Evolutionary conservation across 2,113 vertebrate species (phyloP).

Genomic region (Clarias batrachus): DNA sequence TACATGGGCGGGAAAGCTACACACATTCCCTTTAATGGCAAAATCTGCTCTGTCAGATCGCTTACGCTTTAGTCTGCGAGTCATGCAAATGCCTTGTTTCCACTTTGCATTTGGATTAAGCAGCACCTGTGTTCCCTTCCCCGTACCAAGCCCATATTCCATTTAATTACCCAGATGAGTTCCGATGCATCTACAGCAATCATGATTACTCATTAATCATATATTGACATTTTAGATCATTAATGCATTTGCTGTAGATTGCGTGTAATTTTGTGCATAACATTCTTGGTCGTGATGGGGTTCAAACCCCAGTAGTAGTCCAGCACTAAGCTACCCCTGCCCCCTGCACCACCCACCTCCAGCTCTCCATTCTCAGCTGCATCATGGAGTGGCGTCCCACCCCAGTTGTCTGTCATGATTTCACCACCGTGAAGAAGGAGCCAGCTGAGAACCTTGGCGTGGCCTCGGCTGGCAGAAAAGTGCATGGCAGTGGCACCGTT

Average conservation of each 20-base stretch:
- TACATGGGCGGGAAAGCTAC: not conserved
- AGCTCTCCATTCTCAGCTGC: constrained; percentile 94
- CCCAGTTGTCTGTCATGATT: constrained; percentile 86
- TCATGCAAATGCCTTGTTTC: constrained; percentile 39
- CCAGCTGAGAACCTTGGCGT: constrained; percentile 96
- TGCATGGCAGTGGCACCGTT: constrained; percentile 96
- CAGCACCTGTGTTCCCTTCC: not conserved
- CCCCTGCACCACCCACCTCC: constrained; percentile 74
- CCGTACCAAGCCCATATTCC: not conserved
- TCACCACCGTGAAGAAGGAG: constrained; percentile 92
- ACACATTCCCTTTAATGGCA: constrained; percentile 29
- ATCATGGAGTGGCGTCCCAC: constrained; percentile 89
- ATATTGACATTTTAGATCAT: not conserved
- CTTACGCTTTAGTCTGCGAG: constrained; percentile 9
- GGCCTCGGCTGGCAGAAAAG: constrained; percentile 91
- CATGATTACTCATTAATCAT: not conserved
- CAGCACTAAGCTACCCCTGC: too few relatives aligned
- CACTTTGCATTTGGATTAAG: constrained; percentile 35
- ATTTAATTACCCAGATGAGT: not conserved
- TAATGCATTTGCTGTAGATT: not conserved
- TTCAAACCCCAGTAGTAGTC: too few relatives aligned
- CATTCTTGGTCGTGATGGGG: too few relatives aligned
- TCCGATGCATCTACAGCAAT: not conserved
- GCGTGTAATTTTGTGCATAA: too few relatives aligned
- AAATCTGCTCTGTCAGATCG: not conserved